Evolutionary conservation across 2,888 invertebrate genomes (phyloP).

Genomic region (Amphipoea lucens): DNA sequence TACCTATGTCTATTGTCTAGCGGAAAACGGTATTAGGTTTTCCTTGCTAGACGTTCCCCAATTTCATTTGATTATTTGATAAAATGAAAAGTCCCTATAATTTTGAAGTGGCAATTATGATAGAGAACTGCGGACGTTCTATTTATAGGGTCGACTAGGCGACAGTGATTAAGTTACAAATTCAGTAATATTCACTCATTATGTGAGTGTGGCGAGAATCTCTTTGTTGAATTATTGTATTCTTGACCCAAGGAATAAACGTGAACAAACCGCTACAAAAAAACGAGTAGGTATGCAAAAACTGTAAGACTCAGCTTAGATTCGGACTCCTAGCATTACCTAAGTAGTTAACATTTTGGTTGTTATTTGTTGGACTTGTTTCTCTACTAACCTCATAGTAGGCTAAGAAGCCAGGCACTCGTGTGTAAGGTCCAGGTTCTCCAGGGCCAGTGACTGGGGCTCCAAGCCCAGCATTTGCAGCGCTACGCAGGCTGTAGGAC

Average conservation of each 20-base stretch:
- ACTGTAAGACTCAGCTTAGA: background rate
- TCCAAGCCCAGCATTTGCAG: slow-evolving; percentile 88
- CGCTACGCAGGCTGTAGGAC: slow-evolving; percentile 92
- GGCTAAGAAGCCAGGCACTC: slow-evolving; percentile 93
- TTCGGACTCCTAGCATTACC: background rate
- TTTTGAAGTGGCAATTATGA: background rate
- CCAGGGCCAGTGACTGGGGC: slow-evolving; percentile 92
- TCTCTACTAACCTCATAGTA: slow-evolving; percentile 92
- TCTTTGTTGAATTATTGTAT: background rate
- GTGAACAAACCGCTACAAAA: background rate
- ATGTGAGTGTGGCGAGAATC: background rate
- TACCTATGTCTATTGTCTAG: background rate
- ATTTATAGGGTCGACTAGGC: background rate
- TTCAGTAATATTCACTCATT: background rate
- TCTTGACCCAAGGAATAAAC: background rate
- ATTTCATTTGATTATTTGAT: slow-evolving; percentile 2
- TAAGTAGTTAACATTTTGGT: background rate
- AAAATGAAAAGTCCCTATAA: background rate
- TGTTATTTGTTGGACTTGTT: too few relatives aligned
- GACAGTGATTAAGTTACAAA: background rate
- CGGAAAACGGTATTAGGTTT: background rate
- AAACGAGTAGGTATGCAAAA: background rate
- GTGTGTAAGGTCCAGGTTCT: slow-evolving; percentile 92
- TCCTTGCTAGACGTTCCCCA: background rate
- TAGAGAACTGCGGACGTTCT: background rate